phyloP scores from a whole-genome alignment of 1,140 invertebrate species.

The Brachionus asplanchnoidis region DNA sequence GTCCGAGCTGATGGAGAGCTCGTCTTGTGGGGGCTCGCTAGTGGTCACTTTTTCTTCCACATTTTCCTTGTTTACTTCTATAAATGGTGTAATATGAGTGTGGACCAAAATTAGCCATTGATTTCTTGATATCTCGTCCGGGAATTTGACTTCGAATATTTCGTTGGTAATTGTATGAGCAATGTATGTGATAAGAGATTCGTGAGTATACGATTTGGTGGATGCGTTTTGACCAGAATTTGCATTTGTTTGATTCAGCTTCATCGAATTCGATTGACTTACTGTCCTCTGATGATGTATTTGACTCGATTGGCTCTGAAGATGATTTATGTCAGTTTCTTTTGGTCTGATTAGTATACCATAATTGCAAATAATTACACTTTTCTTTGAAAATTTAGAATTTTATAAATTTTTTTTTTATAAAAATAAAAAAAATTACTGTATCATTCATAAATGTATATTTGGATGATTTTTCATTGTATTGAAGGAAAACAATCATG shows the following conservation, averaged over 20 bases:
- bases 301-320: slow-evolving; percentile 1
- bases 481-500: slow-evolving; percentile 36
- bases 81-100: slow-evolving; percentile 37
- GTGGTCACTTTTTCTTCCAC: background rate
- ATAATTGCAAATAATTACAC: slow-evolving; percentile 24
- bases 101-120: slow-evolving; percentile 29
- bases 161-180: slow-evolving; percentile 35
- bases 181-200: slow-evolving; percentile 13
- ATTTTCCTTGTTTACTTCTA: slow-evolving; percentile 15
- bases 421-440: background rate
- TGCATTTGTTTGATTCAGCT: background rate
- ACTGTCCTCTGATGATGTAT: background rate
- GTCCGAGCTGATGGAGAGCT: background rate
- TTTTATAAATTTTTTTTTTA: background rate
- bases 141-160: slow-evolving; percentile 38
- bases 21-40: background rate
- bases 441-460: slow-evolving; percentile 33
- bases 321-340: background rate
- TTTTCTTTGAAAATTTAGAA: background rate
- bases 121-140: background rate
- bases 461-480: slow-evolving; percentile 26
- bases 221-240: background rate
- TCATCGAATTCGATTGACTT: background rate
- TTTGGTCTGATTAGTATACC: background rate
- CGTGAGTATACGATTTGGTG: background rate